A percentile compares a stretch with the other conserved stretches of the same genome.
phyloP scores from a whole-genome alignment of 2,113 vertebrate species.

The Ariopsis seemanni region DNA sequence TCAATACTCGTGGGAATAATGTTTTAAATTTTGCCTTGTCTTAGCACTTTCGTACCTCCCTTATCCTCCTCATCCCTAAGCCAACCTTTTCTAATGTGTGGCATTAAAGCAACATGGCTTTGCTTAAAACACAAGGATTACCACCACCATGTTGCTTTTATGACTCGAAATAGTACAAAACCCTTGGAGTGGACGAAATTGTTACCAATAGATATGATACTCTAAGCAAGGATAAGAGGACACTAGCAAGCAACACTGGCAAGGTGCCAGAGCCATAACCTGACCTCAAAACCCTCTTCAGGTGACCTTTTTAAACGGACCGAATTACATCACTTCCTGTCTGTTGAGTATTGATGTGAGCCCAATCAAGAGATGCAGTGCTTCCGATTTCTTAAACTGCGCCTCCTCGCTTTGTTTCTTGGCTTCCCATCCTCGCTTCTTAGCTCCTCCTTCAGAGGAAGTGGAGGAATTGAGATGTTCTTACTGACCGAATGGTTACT shows the following conservation, averaged over 20 bases:
- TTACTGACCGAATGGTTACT: not conserved
- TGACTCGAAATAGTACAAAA: slow-evolving; percentile 6
- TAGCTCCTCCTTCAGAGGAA: not conserved
- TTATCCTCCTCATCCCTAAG: slow-evolving; percentile 12
- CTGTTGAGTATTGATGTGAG: slow-evolving; percentile 56
- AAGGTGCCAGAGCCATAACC: slow-evolving; percentile 20
- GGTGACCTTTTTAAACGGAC: slow-evolving; percentile 43
- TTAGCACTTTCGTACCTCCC: slow-evolving; percentile 10
- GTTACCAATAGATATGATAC: slow-evolving; percentile 43
- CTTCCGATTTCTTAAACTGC: slow-evolving; percentile 26
- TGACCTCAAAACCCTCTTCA: slow-evolving; percentile 58
- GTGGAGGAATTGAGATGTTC: not conserved
- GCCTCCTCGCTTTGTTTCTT: not conserved
- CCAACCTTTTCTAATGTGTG: slow-evolving; percentile 2
- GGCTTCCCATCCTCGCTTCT: not conserved
- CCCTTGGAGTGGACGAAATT: not conserved
- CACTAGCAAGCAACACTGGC: slow-evolving; percentile 6
- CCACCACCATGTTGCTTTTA: slow-evolving; percentile 19
- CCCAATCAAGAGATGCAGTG: slow-evolving; percentile 11
- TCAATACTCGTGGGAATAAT: not conserved
- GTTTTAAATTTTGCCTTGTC: slow-evolving; percentile 1
- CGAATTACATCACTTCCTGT: slow-evolving; percentile 42
- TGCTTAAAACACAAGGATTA: slow-evolving; percentile 7
- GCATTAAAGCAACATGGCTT: slow-evolving; percentile 29
- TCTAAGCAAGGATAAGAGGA: not conserved